Conservation (phyloP, 2,797 vertebrate genomes). For the Trichosurus vulpecula region DNA sequence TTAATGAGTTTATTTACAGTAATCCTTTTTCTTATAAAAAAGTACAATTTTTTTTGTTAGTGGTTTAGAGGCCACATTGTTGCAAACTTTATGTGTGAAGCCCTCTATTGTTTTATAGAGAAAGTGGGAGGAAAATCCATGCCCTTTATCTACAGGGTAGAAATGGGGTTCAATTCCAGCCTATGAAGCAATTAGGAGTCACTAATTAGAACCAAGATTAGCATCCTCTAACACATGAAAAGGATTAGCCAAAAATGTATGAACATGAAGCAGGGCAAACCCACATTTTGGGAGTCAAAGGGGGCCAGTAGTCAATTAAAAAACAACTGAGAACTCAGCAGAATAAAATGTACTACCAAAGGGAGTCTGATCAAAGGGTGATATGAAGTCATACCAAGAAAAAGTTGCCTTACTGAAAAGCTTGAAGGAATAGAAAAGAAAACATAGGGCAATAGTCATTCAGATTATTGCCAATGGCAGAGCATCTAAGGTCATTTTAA, state of each 20-base stretch:
- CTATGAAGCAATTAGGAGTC: not conserved
- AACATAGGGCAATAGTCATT: not conserved
- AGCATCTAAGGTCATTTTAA: not conserved
- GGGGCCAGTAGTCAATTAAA: not conserved
- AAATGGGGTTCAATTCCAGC: not conserved
- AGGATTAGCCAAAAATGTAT: not conserved
- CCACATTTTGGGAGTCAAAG: not conserved
- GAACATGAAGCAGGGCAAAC: not conserved
- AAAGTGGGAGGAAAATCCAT: not conserved
- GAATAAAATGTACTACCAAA: not conserved
- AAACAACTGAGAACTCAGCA: not conserved
- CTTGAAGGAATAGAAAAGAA: not conserved
- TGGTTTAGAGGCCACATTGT: not conserved
- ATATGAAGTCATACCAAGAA: not conserved
- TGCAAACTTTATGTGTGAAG: not conserved
- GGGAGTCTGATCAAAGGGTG: not conserved
- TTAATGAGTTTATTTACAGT: constrained; percentile 59
- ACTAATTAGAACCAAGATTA: not conserved
- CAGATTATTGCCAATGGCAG: not conserved
- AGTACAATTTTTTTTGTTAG: not conserved
- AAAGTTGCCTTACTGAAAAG: not conserved
- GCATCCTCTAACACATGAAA: not conserved
- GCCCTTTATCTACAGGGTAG: not conserved
- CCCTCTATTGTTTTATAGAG: not conserved
- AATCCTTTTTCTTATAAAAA: not conserved